Conservation (phyloP, 2,888 invertebrate genomes). For the Fragum sueziense region DNA sequence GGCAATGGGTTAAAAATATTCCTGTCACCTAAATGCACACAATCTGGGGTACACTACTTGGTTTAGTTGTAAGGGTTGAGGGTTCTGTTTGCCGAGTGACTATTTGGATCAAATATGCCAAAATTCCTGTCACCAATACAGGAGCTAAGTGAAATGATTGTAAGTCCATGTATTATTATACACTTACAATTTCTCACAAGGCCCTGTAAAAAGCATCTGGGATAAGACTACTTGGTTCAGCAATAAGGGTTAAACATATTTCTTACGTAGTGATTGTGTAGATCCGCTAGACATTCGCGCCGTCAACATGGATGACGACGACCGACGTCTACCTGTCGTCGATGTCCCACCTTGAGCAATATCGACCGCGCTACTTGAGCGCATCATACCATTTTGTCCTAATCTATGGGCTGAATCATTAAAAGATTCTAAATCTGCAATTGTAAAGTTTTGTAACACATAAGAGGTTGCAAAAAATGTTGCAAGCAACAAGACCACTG, state of each 20-base stretch:
- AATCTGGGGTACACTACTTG: too few species aligned
- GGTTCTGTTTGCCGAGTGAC: too few species aligned
- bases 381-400: slow-evolving; percentile 72
- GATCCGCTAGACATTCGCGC: slow-evolving; percentile 85
- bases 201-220: too few species aligned
- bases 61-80: too few species aligned
- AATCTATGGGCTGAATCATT: slow-evolving; percentile 39
- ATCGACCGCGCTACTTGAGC: slow-evolving; percentile 97
- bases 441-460: not conserved
- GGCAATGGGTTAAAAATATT: not conserved
- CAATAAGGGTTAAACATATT: slow-evolving; percentile 5
- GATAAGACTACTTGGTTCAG: not conserved
- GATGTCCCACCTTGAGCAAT: slow-evolving; percentile 81
- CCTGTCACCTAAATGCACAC: too few species aligned
- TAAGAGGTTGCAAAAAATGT: not conserved
- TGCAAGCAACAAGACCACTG: too few species aligned
- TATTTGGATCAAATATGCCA: too few species aligned
- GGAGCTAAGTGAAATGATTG: too few species aligned
- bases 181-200: too few species aligned
- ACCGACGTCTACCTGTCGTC: slow-evolving; percentile 58
- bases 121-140: too few species aligned
- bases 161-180: too few species aligned
- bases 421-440: slow-evolving; percentile 65
- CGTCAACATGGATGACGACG: slow-evolving; percentile 85
- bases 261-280: slow-evolving; percentile 83